Evolutionary conservation across 2,888 invertebrate species (phyloP).

Genomic region (Pedicia rivosa): DNA sequence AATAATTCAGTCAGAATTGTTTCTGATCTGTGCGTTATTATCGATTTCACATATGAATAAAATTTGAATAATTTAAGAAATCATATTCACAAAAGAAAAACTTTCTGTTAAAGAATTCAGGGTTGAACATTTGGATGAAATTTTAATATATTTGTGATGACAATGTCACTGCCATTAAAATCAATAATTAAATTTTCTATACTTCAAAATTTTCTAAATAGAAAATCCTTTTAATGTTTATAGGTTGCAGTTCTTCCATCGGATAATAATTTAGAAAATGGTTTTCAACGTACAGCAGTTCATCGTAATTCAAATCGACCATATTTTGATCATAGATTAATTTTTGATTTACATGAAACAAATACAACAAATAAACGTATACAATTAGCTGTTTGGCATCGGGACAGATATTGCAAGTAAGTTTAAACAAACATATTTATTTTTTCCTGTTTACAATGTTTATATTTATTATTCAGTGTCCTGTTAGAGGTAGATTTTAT

Average conservation of each 20-base stretch:
- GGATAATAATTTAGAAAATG: constrained; percentile 10
- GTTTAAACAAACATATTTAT: no score
- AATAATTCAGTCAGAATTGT: no score
- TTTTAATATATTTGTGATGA: no score
- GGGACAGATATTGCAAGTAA: constrained; percentile 69
- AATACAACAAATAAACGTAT: constrained; percentile 28
- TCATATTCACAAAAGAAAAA: no score
- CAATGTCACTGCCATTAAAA: not conserved
- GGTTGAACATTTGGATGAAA: no score
- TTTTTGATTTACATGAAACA: constrained; percentile 34
- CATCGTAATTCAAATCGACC: constrained; percentile 63
- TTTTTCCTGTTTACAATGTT: not conserved
- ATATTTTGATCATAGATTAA: constrained; percentile 62
- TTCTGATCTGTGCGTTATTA: no score
- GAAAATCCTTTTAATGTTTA: not conserved
- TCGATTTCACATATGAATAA: no score
- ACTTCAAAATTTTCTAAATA: no score
- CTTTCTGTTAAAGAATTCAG: no score
- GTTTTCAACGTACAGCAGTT: constrained; percentile 65
- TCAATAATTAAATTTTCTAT: not conserved
- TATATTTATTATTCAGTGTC: not conserved
- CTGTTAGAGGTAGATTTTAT: not conserved
- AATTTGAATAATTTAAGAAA: no score
- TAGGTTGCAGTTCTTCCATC: constrained; percentile 6
- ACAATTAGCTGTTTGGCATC: constrained; percentile 73